Percentiles rank a stretch among this genome's conserved stretches.
Evolutionary conservation across 2,888 invertebrate genomes (phyloP).

Genomic region (Cephus pulcher): DNA sequence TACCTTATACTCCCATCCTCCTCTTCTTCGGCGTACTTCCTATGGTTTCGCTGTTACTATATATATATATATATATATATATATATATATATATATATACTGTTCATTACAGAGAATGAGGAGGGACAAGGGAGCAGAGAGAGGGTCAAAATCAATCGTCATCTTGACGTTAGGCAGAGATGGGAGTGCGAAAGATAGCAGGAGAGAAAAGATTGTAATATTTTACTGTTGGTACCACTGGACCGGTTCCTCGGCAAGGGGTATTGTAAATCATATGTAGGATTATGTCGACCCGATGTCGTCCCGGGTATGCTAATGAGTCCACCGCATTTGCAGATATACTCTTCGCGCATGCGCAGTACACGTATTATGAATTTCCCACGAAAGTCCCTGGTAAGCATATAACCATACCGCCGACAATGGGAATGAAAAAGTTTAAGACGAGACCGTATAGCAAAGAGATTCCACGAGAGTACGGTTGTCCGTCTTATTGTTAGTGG

Average conservation of each 20-base stretch:
- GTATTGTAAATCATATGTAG: constrained; percentile 51
- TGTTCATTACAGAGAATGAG: too few species aligned
- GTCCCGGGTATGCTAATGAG: constrained; percentile 47
- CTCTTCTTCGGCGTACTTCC: not conserved
- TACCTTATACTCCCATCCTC: not conserved
- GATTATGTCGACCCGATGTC: constrained; percentile 43
- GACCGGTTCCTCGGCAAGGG: constrained; percentile 43
- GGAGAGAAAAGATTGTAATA: not conserved
- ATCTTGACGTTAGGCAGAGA: not conserved
- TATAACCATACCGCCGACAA: not conserved
- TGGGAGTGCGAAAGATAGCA: not conserved
- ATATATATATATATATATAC: not conserved
- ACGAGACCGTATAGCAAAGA: not conserved
- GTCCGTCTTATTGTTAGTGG: not conserved
- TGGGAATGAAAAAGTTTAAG: not conserved
- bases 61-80: not conserved
- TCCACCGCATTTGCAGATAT: constrained; percentile 16
- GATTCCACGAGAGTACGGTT: not conserved
- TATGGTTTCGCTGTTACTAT: not conserved
- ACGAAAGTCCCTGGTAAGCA: not conserved
- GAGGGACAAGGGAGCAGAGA: not conserved
- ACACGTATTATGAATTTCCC: not conserved
- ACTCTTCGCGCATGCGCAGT: not conserved
- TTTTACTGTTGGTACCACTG: constrained; percentile 11
- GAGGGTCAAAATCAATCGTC: not conserved